These are phyloP conservation scores for Iguana delicatissima DNA, from an alignment of 2,797 vertebrate species.

Conservation along the genomic window DNA sequence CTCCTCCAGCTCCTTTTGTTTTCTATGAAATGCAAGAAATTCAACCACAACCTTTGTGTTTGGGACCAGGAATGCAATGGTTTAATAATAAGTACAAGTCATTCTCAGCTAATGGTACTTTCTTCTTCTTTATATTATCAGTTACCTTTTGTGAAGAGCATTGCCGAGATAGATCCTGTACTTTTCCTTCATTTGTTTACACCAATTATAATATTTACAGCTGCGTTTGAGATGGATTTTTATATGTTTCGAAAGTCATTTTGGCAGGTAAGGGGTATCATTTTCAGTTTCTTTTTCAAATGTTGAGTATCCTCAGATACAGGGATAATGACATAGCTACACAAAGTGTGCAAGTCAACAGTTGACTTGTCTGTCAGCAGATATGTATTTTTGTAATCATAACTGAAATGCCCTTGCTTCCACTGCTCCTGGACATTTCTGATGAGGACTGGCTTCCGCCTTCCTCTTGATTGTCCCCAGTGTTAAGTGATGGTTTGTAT, in stretches of 20 bases:
- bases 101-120: not conserved
- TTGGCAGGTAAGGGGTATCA: constrained; percentile 63
- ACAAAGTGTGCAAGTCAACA: not conserved
- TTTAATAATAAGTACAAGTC: not conserved
- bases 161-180: not conserved
- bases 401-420: too few species aligned
- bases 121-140: constrained; percentile 5
- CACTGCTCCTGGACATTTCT: too few species aligned
- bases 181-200: constrained; percentile 63
- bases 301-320: not conserved
- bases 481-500: too few species aligned
- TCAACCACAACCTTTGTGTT: not conserved
- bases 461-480: too few species aligned
- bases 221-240: constrained; percentile 69
- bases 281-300: constrained; percentile 23
- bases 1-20: not conserved
- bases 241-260: constrained; percentile 63
- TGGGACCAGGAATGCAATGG: too few species aligned
- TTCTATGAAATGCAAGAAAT: not conserved
- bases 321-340: not conserved
- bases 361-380: not conserved
- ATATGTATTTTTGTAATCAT: not conserved
- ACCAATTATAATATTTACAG: constrained; percentile 68
- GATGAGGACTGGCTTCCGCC: too few species aligned
- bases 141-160: not conserved